phyloP scores from a whole-genome alignment of 2,888 invertebrate genomes.

The Synanthedon vespiformis region DNA sequence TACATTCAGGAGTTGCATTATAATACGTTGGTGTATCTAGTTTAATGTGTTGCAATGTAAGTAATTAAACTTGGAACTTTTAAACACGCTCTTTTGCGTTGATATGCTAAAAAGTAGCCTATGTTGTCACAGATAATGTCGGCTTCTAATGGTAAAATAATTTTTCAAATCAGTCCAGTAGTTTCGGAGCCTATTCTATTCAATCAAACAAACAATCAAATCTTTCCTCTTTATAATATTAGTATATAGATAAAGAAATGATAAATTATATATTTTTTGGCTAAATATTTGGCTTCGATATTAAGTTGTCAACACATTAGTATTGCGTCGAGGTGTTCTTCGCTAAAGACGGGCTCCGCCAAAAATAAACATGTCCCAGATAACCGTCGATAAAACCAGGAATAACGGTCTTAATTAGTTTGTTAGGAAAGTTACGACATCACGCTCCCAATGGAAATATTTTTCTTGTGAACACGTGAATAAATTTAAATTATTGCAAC shows the following conservation, averaged over 20 bases:
- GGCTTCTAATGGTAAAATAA: too few species aligned
- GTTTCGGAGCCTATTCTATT: too few species aligned
- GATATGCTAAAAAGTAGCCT: too few species aligned
- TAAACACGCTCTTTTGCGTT: constrained; percentile 3
- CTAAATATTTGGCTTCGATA: background rate
- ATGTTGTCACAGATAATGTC: too few species aligned
- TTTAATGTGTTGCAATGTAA: too few species aligned
- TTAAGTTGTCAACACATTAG: constrained; percentile 19
- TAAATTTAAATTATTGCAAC: background rate
- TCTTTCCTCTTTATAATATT: too few species aligned
- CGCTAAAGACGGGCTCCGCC: constrained; percentile 30
- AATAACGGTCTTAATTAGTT: constrained; percentile 29
- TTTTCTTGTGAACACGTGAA: background rate
- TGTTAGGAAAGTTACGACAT: constrained; percentile 16
- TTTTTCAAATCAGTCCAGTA: too few species aligned
- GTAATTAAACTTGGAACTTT: background rate
- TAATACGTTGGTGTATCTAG: too few species aligned
- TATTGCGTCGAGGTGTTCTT: constrained; percentile 20
- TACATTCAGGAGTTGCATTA: too few species aligned
- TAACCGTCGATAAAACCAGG: constrained; percentile 35
- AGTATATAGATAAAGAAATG: too few species aligned
- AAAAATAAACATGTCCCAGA: constrained; percentile 53
- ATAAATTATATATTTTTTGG: too few species aligned
- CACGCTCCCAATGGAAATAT: constrained; percentile 3
- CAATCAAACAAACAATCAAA: too few species aligned